phyloP scores from a whole-genome alignment of 2,888 invertebrate species.

The Lasioglossum vierecki region DNA sequence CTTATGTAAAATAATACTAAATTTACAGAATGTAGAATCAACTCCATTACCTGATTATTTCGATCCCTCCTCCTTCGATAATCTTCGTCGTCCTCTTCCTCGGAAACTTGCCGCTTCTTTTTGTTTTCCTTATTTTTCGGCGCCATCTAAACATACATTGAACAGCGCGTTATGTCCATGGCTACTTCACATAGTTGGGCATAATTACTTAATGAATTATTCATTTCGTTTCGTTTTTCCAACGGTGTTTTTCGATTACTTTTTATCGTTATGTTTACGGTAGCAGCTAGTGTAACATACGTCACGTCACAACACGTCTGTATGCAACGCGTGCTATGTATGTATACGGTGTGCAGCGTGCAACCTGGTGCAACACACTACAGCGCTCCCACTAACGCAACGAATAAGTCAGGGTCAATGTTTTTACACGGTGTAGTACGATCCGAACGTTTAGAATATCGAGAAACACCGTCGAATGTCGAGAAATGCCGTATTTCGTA shows the following conservation, averaged over 20 bases:
- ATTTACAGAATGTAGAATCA: not conserved
- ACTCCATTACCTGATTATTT: constrained; percentile 89
- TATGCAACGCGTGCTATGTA: not conserved
- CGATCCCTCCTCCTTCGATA: constrained; percentile 90
- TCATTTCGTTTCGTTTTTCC: constrained; percentile 9
- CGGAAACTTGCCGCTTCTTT: constrained; percentile 82
- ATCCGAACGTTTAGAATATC: constrained; percentile 40
- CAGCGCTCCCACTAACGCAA: constrained; percentile 17
- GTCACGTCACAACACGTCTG: constrained; percentile 17
- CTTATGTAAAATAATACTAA: not conserved
- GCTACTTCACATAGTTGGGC: not conserved
- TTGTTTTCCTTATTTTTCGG: constrained; percentile 81
- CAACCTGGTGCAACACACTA: too few relatives aligned
- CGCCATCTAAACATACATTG: constrained; percentile 77
- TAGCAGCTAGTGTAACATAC: not conserved
- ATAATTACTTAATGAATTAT: not conserved
- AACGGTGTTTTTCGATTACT: not conserved
- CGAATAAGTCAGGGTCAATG: constrained; percentile 65
- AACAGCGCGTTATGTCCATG: not conserved
- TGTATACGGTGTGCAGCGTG: not conserved
- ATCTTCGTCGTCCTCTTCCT: constrained; percentile 89
- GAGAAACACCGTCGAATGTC: constrained; percentile 7
- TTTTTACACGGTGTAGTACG: constrained; percentile 62
- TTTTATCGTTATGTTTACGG: constrained; percentile 25
- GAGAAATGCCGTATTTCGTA: constrained; percentile 24